These are phyloP conservation scores for Crocuta crocuta DNA, from an alignment of 2,113 vertebrate species.

Conservation along the genomic window DNA sequence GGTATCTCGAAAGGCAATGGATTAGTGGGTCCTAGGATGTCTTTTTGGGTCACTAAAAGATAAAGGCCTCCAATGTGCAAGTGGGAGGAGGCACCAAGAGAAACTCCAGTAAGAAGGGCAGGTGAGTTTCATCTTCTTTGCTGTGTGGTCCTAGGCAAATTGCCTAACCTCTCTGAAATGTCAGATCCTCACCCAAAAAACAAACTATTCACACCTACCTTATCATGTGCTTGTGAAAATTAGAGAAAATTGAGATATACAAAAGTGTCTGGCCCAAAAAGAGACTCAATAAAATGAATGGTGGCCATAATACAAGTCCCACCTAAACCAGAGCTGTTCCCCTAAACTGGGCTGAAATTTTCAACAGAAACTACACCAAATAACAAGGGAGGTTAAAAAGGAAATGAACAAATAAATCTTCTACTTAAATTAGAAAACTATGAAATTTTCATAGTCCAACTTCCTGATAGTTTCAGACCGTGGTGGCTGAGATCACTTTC, in stretches of 20 bases:
- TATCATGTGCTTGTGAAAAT: background rate
- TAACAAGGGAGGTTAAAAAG: background rate
- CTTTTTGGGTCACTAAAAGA: background rate
- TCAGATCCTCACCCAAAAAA: background rate
- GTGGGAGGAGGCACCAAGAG: background rate
- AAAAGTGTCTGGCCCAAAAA: background rate
- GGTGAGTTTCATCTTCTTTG: background rate
- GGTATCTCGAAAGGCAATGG: constrained; percentile 12
- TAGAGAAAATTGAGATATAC: background rate
- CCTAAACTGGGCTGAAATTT: background rate
- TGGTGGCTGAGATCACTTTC: background rate
- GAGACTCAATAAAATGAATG: background rate
- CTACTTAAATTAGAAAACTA: background rate
- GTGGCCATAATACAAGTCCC: background rate
- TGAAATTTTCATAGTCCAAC: background rate
- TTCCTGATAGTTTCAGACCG: background rate
- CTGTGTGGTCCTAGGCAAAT: constrained; percentile 15
- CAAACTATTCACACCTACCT: background rate
- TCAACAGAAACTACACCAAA: background rate
- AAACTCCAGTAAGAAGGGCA: background rate
- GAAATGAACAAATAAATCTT: background rate
- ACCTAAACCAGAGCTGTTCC: background rate
- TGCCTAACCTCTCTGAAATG: background rate
- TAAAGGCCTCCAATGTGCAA: background rate
- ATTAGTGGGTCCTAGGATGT: background rate